These are phyloP conservation scores for Eudyptes chrysolophus DNA, from an alignment of 2,113 vertebrate species.

Conservation along the genomic window DNA sequence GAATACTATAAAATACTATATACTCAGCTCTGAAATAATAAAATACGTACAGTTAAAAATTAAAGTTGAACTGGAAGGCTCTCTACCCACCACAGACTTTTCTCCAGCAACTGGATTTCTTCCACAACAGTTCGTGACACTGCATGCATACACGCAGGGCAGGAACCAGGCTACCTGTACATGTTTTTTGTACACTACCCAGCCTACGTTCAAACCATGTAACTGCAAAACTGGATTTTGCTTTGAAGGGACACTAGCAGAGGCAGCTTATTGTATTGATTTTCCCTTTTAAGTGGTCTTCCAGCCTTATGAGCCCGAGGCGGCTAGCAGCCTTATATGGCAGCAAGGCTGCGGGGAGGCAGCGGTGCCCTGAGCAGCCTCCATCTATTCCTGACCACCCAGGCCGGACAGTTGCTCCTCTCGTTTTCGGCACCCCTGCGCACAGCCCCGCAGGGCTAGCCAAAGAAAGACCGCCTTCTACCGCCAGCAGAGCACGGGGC, in stretches of 20 bases:
- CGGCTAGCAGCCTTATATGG: slow-evolving; percentile 39
- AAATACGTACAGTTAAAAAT: background rate
- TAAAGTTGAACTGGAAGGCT: background rate
- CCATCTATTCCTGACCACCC: slow-evolving; percentile 20
- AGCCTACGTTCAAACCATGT: fast-evolving
- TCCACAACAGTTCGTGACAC: fast-evolving
- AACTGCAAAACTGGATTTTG: background rate
- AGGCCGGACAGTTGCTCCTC: background rate
- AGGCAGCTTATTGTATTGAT: background rate
- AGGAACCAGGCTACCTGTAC: background rate
- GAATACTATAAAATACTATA: background rate
- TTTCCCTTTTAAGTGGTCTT: slow-evolving; percentile 1
- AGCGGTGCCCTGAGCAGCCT: background rate
- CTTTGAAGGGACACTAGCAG: background rate
- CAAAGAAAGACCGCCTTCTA: background rate
- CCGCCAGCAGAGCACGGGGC: background rate
- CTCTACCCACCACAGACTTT: background rate
- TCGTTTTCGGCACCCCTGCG: fast-evolving
- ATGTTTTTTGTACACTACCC: fast-evolving
- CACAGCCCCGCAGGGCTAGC: background rate
- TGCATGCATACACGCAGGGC: fast-evolving
- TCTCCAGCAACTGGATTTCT: background rate
- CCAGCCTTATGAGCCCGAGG: background rate
- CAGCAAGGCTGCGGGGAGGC: background rate
- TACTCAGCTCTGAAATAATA: background rate